These are phyloP conservation scores for Myotis yumanensis DNA, from an alignment of 2,113 vertebrate species.

Conservation along the genomic window DNA sequence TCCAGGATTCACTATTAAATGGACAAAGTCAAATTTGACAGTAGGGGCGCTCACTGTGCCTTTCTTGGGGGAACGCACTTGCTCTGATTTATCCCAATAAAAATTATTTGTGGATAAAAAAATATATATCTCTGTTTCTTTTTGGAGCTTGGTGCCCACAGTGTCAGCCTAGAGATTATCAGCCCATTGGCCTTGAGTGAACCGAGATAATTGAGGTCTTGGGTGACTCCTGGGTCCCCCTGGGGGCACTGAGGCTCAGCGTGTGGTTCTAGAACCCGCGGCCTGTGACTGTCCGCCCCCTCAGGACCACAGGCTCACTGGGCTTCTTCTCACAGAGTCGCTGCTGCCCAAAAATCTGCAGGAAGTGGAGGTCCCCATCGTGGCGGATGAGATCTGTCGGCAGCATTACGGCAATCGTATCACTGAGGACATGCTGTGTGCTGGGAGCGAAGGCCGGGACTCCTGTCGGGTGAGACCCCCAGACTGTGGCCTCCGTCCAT, in stretches of 20 bases:
- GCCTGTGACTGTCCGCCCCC: neutral
- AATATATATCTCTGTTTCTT: neutral
- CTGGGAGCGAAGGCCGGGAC: rapidly evolving
- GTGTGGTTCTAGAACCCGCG: neutral
- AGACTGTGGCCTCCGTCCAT: neutral
- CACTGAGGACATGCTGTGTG: neutral
- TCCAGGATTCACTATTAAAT: neutral
- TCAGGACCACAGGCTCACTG: neutral
- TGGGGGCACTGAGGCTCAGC: neutral
- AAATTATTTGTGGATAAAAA: neutral
- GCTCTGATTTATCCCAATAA: neutral
- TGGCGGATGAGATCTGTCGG: rapidly evolving
- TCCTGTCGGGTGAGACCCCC: neutral
- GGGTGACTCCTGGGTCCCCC: neutral
- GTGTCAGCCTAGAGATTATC: neutral
- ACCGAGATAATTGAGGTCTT: too few species aligned
- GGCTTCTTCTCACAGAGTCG: neutral
- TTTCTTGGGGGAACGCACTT: neutral
- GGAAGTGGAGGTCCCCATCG: neutral
- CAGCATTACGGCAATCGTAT: neutral
- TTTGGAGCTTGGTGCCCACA: neutral
- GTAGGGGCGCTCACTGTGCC: neutral
- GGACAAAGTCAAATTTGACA: neutral
- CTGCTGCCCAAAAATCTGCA: neutral
- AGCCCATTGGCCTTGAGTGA: neutral